Evolutionary conservation across 2,797 vertebrate species (phyloP).

Genomic region (Lateolabrax maculatus): DNA sequence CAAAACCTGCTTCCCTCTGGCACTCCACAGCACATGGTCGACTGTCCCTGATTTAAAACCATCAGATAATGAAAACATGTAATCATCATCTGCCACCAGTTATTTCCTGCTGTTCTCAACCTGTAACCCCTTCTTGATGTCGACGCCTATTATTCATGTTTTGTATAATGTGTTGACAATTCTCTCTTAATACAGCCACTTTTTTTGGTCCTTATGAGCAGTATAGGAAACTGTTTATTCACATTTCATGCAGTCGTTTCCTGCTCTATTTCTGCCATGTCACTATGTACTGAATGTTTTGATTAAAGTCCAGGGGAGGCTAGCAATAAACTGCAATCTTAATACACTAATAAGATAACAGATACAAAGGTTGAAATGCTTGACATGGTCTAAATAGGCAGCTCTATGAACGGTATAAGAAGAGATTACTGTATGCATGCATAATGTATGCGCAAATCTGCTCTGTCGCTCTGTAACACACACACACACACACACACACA

Average conservation of each 20-base stretch:
- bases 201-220: constrained; percentile 22
- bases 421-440: constrained; percentile 31
- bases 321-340: not conserved
- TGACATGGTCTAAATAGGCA: constrained; percentile 29
- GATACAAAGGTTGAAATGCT: constrained; percentile 35
- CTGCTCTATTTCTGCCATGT: constrained; percentile 9
- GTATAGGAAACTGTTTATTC: not conserved
- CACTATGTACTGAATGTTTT: constrained; percentile 10
- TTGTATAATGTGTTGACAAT: constrained; percentile 16
- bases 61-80: constrained; percentile 77
- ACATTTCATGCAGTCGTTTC: not conserved
- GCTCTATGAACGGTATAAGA: constrained; percentile 17
- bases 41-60: constrained; percentile 68
- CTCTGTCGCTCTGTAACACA: constrained; percentile 18
- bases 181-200: not conserved
- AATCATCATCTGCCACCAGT: constrained; percentile 61
- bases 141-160: constrained; percentile 33
- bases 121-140: constrained; percentile 34
- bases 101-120: constrained; percentile 51
- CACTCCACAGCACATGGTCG: constrained; percentile 40
- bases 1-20: constrained; percentile 58
- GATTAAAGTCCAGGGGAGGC: not conserved
- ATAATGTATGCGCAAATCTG: constrained; percentile 54
- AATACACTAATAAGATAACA: constrained; percentile 25
- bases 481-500: constrained; percentile 10